Evolutionary conservation across 2,797 vertebrate genomes (phyloP).

Genomic region (Rallus crepitans): DNA sequence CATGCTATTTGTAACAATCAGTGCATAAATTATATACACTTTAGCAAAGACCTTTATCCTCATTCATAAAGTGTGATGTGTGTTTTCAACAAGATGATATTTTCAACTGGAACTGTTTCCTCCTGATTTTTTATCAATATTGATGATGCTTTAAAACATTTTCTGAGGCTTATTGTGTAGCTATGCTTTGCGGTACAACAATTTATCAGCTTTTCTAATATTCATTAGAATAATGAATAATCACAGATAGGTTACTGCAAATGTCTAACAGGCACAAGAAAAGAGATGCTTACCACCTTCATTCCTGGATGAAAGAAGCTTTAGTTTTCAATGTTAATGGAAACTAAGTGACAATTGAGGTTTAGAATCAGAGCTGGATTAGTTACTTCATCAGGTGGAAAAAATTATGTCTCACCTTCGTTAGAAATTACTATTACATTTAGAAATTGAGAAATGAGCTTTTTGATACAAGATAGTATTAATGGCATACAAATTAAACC

Average conservation of each 20-base stretch:
- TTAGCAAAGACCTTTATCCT: neutral
- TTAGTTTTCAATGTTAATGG: neutral
- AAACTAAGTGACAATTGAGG: neutral
- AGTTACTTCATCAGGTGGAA: neutral
- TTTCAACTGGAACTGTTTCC: neutral
- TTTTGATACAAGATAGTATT: neutral
- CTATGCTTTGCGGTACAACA: neutral
- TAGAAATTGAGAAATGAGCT: neutral
- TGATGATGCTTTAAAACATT: neutral
- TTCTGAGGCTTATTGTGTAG: neutral
- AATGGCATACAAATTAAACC: neutral
- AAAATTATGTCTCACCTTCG: neutral
- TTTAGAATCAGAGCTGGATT: neutral
- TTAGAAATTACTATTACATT: neutral
- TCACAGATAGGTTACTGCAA: neutral
- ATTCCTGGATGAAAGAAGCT: neutral
- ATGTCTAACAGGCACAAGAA: neutral
- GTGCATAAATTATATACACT: neutral
- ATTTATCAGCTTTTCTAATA: neutral
- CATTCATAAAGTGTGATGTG: neutral
- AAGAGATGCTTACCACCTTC: rapidly evolving
- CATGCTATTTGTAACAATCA: conserved; percentile 32
- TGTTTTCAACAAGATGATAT: neutral
- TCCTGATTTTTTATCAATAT: neutral
- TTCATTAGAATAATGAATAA: no score